Base-by-base conservation (phyloP, 30 jellyfish, hydroid and myxozoan genomes). In the Morbakka virulenta region DNA sequence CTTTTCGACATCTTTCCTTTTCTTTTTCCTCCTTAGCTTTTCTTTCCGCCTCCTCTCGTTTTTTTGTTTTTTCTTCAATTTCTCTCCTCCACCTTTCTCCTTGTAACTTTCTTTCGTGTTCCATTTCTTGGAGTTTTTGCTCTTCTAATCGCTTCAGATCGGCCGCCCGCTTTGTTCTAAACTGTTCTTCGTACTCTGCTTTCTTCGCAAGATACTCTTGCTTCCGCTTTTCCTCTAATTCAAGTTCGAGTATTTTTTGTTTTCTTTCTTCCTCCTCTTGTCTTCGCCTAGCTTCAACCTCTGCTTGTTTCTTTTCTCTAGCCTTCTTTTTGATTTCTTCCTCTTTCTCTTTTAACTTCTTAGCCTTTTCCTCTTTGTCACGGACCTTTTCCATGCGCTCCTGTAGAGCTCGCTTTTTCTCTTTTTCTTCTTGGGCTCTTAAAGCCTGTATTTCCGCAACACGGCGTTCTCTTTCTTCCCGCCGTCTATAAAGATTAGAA, bases 401-500 rank as follows among this genome's bases (percentile, higher is more conserved):
- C 28, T 52, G 92, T 0, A 82, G 48, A 11, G 22, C 27, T 62
- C 67, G 65, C 64, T 48, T 76, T n/a, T 63, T 82, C 73, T 35
- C 85, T 47, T 70, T 88, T 0, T 91, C 98, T 62, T 73, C 94
- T 64, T 85, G 87, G n/a, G 88, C 95, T 9, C 92, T 68, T 80
- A 57, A 66, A 2, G 89, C 94, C 47, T 79, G 95, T 4, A 63
- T 49, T 32, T 85, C 93, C 1, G 95, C 95, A 33, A 91, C 86
- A 9, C 95, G 76, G 50, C 85, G 89, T 50, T 85, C 96, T 14
- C 98, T 85, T 68, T 91, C 96, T 75, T 80, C 95, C 0, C 95
- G 89, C n/a, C 77, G 89, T 62, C 98, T 91, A 33, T 30, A 25
- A 52, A 12, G 22, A 79, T n/a, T n/a, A n/a, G n/a, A n/a, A n/a